Evolutionary conservation across 2,888 invertebrate genomes (phyloP).

Genomic region (Amiota minor): DNA sequence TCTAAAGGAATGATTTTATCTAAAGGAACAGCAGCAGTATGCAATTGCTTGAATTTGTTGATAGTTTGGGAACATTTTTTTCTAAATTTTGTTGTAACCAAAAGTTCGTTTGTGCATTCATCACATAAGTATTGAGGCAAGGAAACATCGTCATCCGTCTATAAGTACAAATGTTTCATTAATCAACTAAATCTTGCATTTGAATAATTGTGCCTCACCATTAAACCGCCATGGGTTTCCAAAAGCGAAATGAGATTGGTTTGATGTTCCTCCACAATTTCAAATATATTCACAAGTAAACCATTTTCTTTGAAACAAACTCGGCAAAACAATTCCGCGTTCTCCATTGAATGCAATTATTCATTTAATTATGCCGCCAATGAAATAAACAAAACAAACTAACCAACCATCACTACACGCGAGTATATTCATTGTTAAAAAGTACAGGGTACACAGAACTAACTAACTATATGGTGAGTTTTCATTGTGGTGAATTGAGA

Average conservation of each 20-base stretch:
- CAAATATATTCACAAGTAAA: constrained; percentile 66
- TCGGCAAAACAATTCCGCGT: constrained; percentile 60
- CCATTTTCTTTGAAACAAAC: constrained; percentile 67
- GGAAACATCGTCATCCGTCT: constrained; percentile 61
- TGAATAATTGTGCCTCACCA: constrained; percentile 44
- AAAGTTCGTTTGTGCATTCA: constrained; percentile 67
- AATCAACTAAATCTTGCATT: not conserved
- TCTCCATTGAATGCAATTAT: not conserved
- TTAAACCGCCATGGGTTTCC: constrained; percentile 61
- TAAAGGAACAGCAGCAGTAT: no score
- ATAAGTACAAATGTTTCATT: not conserved
- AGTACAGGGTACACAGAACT: no score
- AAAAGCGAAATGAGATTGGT: constrained; percentile 61
- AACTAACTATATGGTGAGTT: no score
- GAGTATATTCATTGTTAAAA: not conserved
- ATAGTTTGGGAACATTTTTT: constrained; percentile 63
- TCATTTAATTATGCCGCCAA: not conserved
- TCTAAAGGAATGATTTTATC: no score
- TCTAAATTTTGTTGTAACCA: constrained; percentile 67
- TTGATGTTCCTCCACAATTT: constrained; percentile 65
- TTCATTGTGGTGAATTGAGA: not conserved
- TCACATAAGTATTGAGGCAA: constrained; percentile 69
- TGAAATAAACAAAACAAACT: not conserved
- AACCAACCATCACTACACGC: not conserved
- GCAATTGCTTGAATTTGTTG: no score